A percentile compares a stretch with the other conserved stretches of the same genome.
Evolutionary conservation across 2,888 invertebrate species (phyloP).

Genomic region (Fissipunctia ypsillon): DNA sequence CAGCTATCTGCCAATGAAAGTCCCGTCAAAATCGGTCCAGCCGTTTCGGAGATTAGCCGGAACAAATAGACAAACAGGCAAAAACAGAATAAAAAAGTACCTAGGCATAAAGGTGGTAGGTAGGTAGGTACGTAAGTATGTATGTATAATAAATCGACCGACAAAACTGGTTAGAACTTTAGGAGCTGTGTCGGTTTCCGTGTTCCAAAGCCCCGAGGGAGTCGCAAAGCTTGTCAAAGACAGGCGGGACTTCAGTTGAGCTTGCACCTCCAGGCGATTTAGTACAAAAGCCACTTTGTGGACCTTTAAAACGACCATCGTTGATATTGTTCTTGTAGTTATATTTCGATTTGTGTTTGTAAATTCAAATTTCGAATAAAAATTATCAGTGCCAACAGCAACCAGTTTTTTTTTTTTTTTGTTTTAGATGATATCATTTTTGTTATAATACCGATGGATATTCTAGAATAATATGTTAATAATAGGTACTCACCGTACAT

Average conservation of each 20-base stretch:
- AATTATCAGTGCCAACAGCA: neutral
- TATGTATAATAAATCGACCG: constrained; percentile 33
- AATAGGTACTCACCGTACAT: neutral
- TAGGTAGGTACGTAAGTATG: neutral
- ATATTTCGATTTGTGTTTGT: neutral
- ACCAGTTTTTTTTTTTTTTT: neutral
- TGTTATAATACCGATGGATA: neutral
- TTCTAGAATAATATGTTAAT: neutral
- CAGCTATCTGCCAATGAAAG: no score
- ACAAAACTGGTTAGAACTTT: constrained; percentile 44
- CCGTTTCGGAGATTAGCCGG: no score
- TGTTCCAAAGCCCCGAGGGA: constrained; percentile 45
- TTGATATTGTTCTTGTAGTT: constrained; percentile 14
- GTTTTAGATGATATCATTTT: neutral
- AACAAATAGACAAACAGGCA: no score
- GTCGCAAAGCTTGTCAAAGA: constrained; percentile 59
- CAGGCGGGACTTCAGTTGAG: constrained; percentile 40
- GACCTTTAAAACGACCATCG: constrained; percentile 11
- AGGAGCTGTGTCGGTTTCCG: constrained; percentile 45
- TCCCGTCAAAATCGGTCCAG: no score
- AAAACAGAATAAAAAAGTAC: no score
- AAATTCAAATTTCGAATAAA: neutral
- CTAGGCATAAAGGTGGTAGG: neutral
- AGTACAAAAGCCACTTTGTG: constrained; percentile 45
- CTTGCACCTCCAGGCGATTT: constrained; percentile 49